Evolutionary conservation across 2,888 invertebrate species (phyloP), one percentile per base, ranked within the genome.

Genomic region (Andricus curvator): DNA sequence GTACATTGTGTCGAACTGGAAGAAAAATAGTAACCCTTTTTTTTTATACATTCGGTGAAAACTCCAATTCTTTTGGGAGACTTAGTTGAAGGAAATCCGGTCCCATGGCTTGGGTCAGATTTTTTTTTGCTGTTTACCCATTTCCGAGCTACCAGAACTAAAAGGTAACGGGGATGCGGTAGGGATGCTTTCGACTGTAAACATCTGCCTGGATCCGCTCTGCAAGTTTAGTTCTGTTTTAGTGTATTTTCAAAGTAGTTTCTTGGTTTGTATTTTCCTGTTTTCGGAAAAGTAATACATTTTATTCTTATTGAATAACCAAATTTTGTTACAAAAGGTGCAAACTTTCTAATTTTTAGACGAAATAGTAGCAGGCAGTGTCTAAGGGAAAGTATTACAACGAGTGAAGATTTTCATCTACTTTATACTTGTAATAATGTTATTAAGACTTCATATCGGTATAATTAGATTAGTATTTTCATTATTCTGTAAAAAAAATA

Each of bases 101-200:
- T 33, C 51, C 48, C n/a, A 25, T 22, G 25, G 62, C 48, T 56
- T 60, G 62, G 79, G 80, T 79, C 60, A 78, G 41, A 56, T 78
- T 80, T 80, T 84, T 83, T 83, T 78, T 82, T 65, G 60, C 51
- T 84, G 78, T 81, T 83, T 83, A 83, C 82, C 62, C 65, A 81
- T 78, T 62, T 56, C 20, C 82, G 78, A 81, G 78, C 78, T 84
- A 74, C 70, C 70, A 62, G 77, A 51, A 64, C 37, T 70, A 33
- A 68, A 79, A 60, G 56, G 76, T 56, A 56, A 70, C 78, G 48
- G 62, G 60, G 51, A 76, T 64, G 79, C 22, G 41, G 56, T 33
- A 33, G 74, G n/a, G 74, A 20, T 74, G 74, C 25, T 51, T 74
- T 74, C 33, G 74, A 33, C 74, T 74, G 74, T 74, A 74, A 74